Base-by-base conservation (phyloP, 2,113 vertebrate species). In the Lucifuga dentata region DNA sequence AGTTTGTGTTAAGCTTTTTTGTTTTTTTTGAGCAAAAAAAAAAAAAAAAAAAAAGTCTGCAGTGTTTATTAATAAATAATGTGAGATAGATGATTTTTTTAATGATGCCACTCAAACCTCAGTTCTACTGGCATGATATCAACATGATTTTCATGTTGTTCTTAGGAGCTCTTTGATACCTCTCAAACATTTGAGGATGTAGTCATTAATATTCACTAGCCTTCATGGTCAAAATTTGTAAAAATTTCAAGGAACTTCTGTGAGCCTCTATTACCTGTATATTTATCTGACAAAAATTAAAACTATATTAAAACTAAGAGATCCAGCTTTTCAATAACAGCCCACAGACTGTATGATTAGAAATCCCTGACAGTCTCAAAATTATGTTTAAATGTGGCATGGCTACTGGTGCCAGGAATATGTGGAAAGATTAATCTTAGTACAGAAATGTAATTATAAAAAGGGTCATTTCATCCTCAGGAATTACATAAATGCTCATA, bases 401-500 rank as follows among this genome's bases (percentile, higher is more conserved):
- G 11, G 26, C 23, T 16, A 69, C 5, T 2, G 15, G 23, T 56
- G 33, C 56, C 19, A 32, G 12, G 5, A 46, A 39, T 20, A 46
- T 33, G 35, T 20, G 19, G n/a, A 39, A 29, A 46, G 20, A 60
- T 52, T 38, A 40, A 15, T 56, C 68, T 67, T 40, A 3, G 0
- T 33, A 13, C 21, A 68, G 19, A 57, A 51, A 23, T 36, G 2
- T 56, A 50, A 11, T 45, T 21, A n/a, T 55, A 11, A 38, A 36
- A 71, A 29, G 58, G 43, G 49, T n/a, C 13, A n/a, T 70, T 40
- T 49, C 10, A 32, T 33, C 12, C 3, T 8, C 5, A 60, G 24
- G 43, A 43, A 50, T 78, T 62, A 57, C 5, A 19, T 11, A 17
- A 50, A 52, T 43, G n/a, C 44, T 35, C 16, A 16, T 44, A 38